phyloP scores from a whole-genome alignment of 2,888 invertebrate genomes.

The Ellobium chinense region DNA sequence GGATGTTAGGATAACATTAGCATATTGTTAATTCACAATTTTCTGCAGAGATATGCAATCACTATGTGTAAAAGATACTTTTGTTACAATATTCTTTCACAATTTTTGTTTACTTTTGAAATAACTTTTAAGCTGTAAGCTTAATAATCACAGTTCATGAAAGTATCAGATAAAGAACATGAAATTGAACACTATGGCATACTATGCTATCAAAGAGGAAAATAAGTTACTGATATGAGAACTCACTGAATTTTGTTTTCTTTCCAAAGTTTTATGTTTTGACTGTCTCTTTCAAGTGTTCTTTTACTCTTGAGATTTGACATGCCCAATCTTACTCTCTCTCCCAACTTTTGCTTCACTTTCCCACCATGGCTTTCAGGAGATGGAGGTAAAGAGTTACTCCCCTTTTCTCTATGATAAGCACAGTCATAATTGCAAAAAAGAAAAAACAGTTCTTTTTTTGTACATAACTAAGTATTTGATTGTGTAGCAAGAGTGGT shows the following conservation, averaged over 20 bases:
- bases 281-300: background rate
- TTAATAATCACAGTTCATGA: too few species aligned
- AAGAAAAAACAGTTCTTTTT: background rate
- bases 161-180: too few species aligned
- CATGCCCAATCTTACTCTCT: background rate
- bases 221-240: too few species aligned
- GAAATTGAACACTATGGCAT: too few species aligned
- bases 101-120: too few species aligned
- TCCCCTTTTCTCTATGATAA: background rate
- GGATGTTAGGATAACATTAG: too few species aligned
- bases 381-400: constrained; percentile 41
- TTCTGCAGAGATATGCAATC: too few species aligned
- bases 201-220: too few species aligned
- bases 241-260: background rate
- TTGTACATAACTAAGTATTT: constrained; percentile 2
- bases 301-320: background rate
- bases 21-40: too few species aligned
- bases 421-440: constrained; percentile 4
- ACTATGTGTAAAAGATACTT: too few species aligned
- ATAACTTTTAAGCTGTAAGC: too few species aligned
- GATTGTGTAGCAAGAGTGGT: constrained; percentile 23
- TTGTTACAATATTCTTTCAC: too few species aligned
- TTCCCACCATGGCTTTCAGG: constrained; percentile 32
- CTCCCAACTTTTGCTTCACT: background rate
- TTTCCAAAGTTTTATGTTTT: background rate